Evolutionary conservation across 37 sponge, comb jelly and placozoan genomes (phyloP).

Genomic region (Cladorhizidae sp.): DNA sequence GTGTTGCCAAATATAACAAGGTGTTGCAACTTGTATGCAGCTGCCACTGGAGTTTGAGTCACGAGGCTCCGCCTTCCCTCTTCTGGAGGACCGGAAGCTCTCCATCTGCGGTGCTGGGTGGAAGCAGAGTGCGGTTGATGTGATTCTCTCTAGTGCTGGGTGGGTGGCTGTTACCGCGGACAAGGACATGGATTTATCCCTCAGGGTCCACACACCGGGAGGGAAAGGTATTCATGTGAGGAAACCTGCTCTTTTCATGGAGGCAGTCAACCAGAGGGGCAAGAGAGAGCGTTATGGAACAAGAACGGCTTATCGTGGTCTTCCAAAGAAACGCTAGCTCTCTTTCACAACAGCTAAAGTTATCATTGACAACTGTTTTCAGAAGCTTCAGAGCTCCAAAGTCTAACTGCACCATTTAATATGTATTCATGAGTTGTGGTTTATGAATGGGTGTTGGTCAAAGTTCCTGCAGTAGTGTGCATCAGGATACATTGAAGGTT

Average conservation of each 20-base stretch:
- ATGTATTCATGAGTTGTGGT: no score
- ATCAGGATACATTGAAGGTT: no score
- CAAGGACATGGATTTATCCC: neutral
- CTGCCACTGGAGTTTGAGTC: slow-evolving; percentile 57
- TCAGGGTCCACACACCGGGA: slow-evolving; percentile 59
- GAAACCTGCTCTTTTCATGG: slow-evolving; percentile 59
- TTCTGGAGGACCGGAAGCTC: slow-evolving; percentile 31
- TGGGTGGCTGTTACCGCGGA: slow-evolving; percentile 80
- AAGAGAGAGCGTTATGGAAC: slow-evolving; percentile 27
- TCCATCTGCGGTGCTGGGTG: slow-evolving; percentile 53
- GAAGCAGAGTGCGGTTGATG: slow-evolving; percentile 65
- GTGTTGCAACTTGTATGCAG: slow-evolving; percentile 16
- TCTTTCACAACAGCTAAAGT: no score
- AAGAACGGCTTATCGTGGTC: slow-evolving; percentile 1
- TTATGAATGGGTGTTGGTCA: no score
- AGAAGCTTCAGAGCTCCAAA: no score
- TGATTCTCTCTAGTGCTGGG: slow-evolving; percentile 82
- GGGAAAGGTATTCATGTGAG: slow-evolving; percentile 71
- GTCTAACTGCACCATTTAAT: no score
- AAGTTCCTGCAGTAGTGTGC: no score
- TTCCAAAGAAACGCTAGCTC: neutral
- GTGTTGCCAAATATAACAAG: neutral
- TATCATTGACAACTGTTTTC: no score
- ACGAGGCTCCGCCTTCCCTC: slow-evolving; percentile 62
- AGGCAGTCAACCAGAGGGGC: slow-evolving; percentile 66